A percentile compares a stretch with the other conserved stretches of the same genome.
phyloP scores from a whole-genome alignment of 1,140 invertebrate genomes.

The Solen grandis region DNA sequence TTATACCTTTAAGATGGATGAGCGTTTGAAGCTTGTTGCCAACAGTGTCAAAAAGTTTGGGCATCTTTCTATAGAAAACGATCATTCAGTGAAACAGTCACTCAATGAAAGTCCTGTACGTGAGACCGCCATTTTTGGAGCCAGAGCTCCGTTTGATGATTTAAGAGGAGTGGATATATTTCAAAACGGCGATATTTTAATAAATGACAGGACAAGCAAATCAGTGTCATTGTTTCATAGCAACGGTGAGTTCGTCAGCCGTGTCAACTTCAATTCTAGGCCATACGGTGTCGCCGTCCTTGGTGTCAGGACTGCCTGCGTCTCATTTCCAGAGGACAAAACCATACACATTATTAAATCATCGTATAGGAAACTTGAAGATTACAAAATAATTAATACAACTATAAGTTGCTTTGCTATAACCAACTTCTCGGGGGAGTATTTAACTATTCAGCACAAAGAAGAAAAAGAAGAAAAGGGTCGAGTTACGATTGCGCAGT shows the following conservation, averaged over 20 bases:
- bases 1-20: conserved; percentile 41
- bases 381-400: conserved; percentile 20
- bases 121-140: conserved; percentile 34
- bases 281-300: conserved; percentile 44
- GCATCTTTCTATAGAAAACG: conserved; percentile 39
- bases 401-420: conserved; percentile 41
- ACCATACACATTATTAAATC: conserved; percentile 39
- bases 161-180: conserved; percentile 31
- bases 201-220: conserved; percentile 40
- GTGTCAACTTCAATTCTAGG: conserved; percentile 17
- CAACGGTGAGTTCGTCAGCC: conserved; percentile 40
- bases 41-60: conserved; percentile 45
- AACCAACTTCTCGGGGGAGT: conserved; percentile 40
- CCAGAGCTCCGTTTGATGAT: conserved; percentile 31
- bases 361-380: conserved; percentile 6
- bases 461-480: conserved; percentile 44
- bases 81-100: neutral
- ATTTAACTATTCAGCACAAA: conserved; percentile 34
- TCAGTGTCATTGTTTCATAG: conserved; percentile 27
- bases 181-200: conserved; percentile 45
- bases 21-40: conserved; percentile 14
- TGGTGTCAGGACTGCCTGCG: conserved; percentile 25
- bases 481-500: conserved; percentile 36
- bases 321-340: conserved; percentile 22
- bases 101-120: neutral